A percentile compares a stretch with the other conserved stretches of the same genome.
phyloP scores from a whole-genome alignment of 2,797 vertebrate species.

The Cyclopterus lumpus region DNA sequence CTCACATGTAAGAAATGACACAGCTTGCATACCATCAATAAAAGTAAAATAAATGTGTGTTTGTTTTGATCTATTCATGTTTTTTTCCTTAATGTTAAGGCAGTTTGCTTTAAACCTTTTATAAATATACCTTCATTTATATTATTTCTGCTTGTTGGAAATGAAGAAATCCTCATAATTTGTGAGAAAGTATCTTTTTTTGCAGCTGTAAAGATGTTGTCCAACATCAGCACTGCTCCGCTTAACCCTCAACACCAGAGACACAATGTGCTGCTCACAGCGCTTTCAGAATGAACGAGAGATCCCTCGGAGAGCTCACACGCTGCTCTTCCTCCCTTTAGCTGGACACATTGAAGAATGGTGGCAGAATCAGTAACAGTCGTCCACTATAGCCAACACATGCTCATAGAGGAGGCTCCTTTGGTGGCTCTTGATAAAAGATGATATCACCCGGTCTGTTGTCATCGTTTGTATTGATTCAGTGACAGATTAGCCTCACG shows the following conservation, averaged over 20 bases:
- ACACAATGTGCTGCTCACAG: slow-evolving; percentile 43
- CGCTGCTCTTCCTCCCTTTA: slow-evolving; percentile 24
- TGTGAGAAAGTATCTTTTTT: slow-evolving; percentile 3
- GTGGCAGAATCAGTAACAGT: slow-evolving; percentile 43
- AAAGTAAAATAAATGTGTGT: background rate
- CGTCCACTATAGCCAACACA: slow-evolving; percentile 43
- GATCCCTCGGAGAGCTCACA: slow-evolving; percentile 40
- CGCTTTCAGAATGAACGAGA: slow-evolving; percentile 37
- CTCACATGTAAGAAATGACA: background rate
- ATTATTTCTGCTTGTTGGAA: background rate
- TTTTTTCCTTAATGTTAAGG: background rate
- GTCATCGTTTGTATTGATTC: slow-evolving; percentile 79
- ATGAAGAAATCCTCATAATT: background rate
- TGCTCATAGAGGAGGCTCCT: slow-evolving; percentile 46
- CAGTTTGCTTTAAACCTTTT: background rate
- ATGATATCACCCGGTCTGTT: slow-evolving; percentile 69
- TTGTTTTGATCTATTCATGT: background rate
- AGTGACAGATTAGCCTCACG: slow-evolving; percentile 70
- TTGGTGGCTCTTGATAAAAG: slow-evolving; percentile 67
- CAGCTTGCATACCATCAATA: background rate
- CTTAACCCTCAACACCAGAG: slow-evolving; percentile 47
- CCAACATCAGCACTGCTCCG: slow-evolving; percentile 8
- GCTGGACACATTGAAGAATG: slow-evolving; percentile 58
- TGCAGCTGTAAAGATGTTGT: slow-evolving; percentile 11
- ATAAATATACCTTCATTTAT: background rate